Conservation (phyloP, 2,113 vertebrate genomes). For the Nestor notabilis region DNA sequence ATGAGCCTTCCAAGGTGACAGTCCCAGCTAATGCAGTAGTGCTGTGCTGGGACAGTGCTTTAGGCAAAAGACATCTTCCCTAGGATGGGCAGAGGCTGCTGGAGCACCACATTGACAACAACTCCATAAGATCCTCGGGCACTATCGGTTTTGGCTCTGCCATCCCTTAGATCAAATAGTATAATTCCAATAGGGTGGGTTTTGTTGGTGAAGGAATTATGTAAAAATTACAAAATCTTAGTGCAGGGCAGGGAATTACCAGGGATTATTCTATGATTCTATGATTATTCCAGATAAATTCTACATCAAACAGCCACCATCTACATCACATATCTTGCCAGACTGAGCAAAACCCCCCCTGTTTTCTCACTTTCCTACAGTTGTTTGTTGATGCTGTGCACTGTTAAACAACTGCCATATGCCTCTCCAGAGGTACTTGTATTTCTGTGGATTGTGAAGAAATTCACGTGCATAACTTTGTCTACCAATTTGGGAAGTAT, state of each 20-base stretch:
- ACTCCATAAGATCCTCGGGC: rapidly evolving
- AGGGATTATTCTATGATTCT: background rate
- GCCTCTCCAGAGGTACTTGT: background rate
- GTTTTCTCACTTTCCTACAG: background rate
- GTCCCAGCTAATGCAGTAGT: too few species aligned
- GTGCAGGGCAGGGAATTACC: background rate
- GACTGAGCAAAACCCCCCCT: too few species aligned
- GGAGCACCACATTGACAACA: background rate
- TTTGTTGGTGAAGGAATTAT: background rate
- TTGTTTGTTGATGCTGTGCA: background rate
- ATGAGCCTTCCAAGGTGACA: background rate
- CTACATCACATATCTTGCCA: too few species aligned
- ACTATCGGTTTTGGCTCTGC: background rate
- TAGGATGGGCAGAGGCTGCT: background rate
- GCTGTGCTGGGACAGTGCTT: background rate
- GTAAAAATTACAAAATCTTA: background rate
- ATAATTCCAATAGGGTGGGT: background rate
- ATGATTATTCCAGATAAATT: background rate
- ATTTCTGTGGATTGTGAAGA: background rate
- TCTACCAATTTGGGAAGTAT: background rate
- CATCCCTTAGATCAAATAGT: background rate
- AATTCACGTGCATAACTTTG: background rate
- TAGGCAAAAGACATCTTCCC: background rate
- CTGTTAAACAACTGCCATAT: background rate
- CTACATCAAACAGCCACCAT: background rate